Evolutionary conservation across 2,113 vertebrate species (phyloP).

Genomic region (Phycodurus eques): DNA sequence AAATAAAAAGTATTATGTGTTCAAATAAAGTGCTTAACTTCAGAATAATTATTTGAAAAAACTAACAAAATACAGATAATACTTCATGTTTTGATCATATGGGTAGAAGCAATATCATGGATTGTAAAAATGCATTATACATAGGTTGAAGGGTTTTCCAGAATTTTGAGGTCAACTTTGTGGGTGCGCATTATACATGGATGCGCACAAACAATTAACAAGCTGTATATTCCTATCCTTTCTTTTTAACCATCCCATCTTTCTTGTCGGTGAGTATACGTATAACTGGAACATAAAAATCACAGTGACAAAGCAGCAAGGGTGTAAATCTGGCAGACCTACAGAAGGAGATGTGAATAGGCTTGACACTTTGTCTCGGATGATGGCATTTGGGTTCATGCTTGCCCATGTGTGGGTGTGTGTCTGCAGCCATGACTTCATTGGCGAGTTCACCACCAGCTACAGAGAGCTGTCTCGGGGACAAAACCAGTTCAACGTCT

Average conservation of each 20-base stretch:
- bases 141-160: too few relatives aligned
- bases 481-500: constrained; percentile 91
- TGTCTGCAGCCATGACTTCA: constrained; percentile 89
- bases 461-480: constrained; percentile 94
- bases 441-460: constrained; percentile 97
- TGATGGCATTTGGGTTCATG: constrained; percentile 13
- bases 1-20: too few relatives aligned
- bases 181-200: too few relatives aligned
- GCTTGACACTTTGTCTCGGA: constrained; percentile 9
- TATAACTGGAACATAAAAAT: not conserved
- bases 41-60: too few relatives aligned
- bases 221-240: not conserved
- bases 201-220: not conserved
- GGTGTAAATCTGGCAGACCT: not conserved
- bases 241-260: not conserved
- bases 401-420: constrained; percentile 23
- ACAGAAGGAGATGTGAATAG: not conserved
- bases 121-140: too few relatives aligned
- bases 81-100: too few relatives aligned
- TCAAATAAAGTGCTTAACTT: too few relatives aligned
- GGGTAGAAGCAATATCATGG: too few relatives aligned
- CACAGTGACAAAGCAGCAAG: not conserved
- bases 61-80: too few relatives aligned
- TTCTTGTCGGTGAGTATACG: not conserved
- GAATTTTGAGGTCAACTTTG: too few relatives aligned